Evolutionary conservation across 1,140 invertebrate genomes (phyloP), one percentile per base, ranked within the genome.

Genomic region (Aphidius gifuensis): DNA sequence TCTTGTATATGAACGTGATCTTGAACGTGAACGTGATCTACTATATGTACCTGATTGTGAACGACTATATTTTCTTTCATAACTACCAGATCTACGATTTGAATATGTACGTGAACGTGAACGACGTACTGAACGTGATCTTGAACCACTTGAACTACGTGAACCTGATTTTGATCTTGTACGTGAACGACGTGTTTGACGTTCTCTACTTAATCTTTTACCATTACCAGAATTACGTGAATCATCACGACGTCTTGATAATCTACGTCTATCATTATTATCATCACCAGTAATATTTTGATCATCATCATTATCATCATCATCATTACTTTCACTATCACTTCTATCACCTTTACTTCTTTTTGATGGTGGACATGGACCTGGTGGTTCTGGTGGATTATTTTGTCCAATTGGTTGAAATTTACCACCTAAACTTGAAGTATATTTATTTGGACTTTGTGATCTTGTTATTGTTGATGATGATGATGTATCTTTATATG

Each of bases 1-100:
- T 16, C 76, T 68, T 0, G 84, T 85, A 23, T 86, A 83, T 0
- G 86, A 86, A 7, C 87, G 73, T 23, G 85, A 85, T 1, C 87
- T 72, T 1, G 86, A 87, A 58, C 87, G 84, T 61, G 84, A 86
- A 1, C 79, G 71, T 2, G 78, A 79, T 46, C 80, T 69, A 39
- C 78, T 79, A 64, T 80, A 80, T 0, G 75, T 80, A 2, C 79
- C 77, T 56, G 83, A 76, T 46, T 79, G 73, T 66, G 84, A 86
- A 42, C 84, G 83, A 5, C 83, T 78, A 60, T 81, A 80, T 38
- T 79, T 80, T 6, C 84, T 77, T 54, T 84, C 81, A 63, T 85
- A 84, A 69, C 85, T 83, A 4, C 84, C 81, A 1, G 84, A 80
- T 23, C 83, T 72, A 16, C 77, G 68, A 58, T 77, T 78, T 0